phyloP scores from a whole-genome alignment of 1,140 invertebrate genomes.

The Neodiprion lecontei region DNA sequence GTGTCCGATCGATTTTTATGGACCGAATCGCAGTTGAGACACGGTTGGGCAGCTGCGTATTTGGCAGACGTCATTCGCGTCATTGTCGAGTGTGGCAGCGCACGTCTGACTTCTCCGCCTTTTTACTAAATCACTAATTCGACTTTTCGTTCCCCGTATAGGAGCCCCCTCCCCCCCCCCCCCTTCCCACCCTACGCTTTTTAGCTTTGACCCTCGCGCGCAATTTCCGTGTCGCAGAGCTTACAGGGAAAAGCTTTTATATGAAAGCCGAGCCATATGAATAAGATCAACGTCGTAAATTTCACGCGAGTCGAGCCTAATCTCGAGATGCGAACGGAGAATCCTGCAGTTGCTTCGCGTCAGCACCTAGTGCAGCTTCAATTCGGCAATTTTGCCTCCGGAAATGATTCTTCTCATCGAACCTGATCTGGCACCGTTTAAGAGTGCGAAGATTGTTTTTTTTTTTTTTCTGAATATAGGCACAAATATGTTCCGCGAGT shows the following conservation, averaged over 20 bases:
- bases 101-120: neutral
- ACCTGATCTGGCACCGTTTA: too few species aligned
- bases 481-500: neutral
- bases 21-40: neutral
- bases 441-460: too few species aligned
- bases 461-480: too few species aligned
- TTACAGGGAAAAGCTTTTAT: slow-evolving; percentile 65
- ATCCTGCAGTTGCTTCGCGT: neutral
- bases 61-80: neutral
- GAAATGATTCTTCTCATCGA: too few species aligned
- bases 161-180: neutral
- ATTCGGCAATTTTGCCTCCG: too few species aligned
- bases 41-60: neutral
- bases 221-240: slow-evolving; percentile 48
- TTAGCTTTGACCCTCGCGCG: slow-evolving; percentile 8
- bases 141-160: neutral
- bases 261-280: slow-evolving; percentile 53
- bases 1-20: neutral
- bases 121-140: slow-evolving; percentile 8
- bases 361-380: neutral
- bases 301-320: slow-evolving; percentile 53
- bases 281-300: slow-evolving; percentile 60
- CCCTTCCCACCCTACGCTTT: neutral
- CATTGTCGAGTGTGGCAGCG: neutral
- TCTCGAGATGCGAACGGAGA: slow-evolving; percentile 51